Base-by-base conservation (phyloP, 2,113 vertebrate genomes). In the Heterotilapia buettikoferi region DNA sequence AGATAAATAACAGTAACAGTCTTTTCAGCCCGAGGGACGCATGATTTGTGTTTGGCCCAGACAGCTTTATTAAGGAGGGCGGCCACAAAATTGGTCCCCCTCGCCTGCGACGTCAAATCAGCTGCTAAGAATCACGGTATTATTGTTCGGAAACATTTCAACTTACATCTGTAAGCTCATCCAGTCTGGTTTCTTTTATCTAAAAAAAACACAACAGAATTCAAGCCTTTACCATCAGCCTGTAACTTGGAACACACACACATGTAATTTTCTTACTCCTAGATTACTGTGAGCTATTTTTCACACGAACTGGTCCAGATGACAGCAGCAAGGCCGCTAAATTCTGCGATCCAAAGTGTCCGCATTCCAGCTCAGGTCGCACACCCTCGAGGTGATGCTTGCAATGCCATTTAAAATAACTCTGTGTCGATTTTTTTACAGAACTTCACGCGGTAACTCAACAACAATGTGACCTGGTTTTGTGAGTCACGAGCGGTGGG, bases 1-100 rank as follows among this genome's bases (percentile, higher is more conserved):
- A 18, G 31, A 88, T 29, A 10, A 24, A 78, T 16, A 85, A 83
- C 12, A 66, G 43, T 56, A 68, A 86, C 33, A 45, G 43, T 29
- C 14, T 38, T 84, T 31, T 83, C 24, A 43, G 45, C 50, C 43
- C 3, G 4, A 76, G 73, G 45, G 73, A 13, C 0, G 1, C 71
- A 26, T 86, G 81, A 78, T 53, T 53, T 13, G 13, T 31, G 10
- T 57, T 78, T 56, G 19, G 21, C 71, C 26, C 6, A 4, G 26
- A 50, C 73, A 50, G 71, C 6, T 50, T 78, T 31, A 78, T 47
- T 29, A 78, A 78, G 43, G 43, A 76, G 71, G 71, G 24, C 9
- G 6, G 9, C 43, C 9, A 50, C 24, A 19, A 78, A 78, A 78
- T 47, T 11, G 43, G 6, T 7, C 71, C 43, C 40, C 24, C 9